phyloP scores from a whole-genome alignment of 2,797 vertebrate species.

The Characodon lateralis region DNA sequence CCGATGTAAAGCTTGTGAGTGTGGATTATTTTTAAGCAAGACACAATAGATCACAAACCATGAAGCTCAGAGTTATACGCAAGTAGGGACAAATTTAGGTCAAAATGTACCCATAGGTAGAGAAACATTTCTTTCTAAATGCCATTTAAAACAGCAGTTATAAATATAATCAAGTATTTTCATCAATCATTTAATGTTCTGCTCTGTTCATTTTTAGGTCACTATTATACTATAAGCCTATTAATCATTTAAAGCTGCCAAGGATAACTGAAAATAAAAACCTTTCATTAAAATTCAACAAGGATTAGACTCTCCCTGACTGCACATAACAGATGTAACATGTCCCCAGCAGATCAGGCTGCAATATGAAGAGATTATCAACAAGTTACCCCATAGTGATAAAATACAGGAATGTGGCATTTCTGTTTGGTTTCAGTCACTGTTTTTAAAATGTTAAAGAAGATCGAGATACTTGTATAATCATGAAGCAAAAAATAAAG shows the following conservation, averaged over 20 bases:
- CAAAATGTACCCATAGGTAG: background rate
- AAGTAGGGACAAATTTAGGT: background rate
- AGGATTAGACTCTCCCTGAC: background rate
- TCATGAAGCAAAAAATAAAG: background rate
- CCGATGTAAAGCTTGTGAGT: background rate
- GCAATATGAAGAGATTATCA: background rate
- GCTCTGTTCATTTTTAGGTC: background rate
- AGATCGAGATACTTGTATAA: background rate
- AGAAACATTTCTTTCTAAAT: background rate
- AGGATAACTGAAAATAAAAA: too few relatives aligned
- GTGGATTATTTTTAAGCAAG: background rate
- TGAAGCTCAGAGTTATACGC: background rate
- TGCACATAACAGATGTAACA: background rate
- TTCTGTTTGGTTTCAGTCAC: background rate
- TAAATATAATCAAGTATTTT: background rate
- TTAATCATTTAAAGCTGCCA: background rate
- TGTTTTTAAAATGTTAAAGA: background rate
- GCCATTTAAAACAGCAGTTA: background rate
- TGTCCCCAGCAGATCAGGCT: background rate
- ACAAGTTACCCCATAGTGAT: background rate
- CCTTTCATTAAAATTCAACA: background rate
- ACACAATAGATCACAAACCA: background rate
- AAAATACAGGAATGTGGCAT: background rate
- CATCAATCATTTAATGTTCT: background rate
- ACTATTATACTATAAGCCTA: background rate